Conservation (phyloP, 2,888 invertebrate species). For the Dorcus hopei region DNA sequence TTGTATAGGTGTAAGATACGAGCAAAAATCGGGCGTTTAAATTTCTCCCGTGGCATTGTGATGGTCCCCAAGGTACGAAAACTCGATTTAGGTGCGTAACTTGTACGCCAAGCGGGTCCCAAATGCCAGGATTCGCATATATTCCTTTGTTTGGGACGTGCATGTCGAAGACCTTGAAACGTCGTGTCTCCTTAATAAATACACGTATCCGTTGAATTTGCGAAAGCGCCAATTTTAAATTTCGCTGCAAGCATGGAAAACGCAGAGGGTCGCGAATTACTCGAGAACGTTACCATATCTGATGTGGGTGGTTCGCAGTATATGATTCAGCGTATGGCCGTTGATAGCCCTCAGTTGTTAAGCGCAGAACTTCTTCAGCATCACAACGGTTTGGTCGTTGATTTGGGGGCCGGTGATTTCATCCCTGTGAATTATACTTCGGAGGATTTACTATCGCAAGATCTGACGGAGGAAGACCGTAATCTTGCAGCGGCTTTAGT, state of each 20-base stretch:
- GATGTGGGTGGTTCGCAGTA: slow-evolving; percentile 43
- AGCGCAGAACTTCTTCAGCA: slow-evolving; percentile 45
- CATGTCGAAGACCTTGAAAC: slow-evolving; percentile 43
- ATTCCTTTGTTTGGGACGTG: slow-evolving; percentile 12
- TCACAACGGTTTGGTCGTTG: slow-evolving; percentile 47
- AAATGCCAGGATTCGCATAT: neutral
- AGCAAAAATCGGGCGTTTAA: neutral
- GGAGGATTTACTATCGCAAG: slow-evolving; percentile 47
- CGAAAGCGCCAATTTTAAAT: slow-evolving; percentile 36
- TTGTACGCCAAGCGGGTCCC: no score
- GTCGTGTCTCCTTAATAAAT: slow-evolving; percentile 40
- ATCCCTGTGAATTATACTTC: slow-evolving; percentile 48
- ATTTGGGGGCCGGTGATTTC: slow-evolving; percentile 46
- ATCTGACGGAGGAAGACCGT: slow-evolving; percentile 58
- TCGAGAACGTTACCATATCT: slow-evolving; percentile 44
- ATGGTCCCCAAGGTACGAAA: neutral
- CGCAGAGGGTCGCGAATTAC: slow-evolving; percentile 35
- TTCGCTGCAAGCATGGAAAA: slow-evolving; percentile 34
- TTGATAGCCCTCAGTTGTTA: slow-evolving; percentile 45
- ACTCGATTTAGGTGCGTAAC: no score
- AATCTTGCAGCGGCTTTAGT: slow-evolving; percentile 61
- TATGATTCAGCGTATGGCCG: slow-evolving; percentile 44
- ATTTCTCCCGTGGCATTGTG: neutral
- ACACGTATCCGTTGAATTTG: slow-evolving; percentile 26
- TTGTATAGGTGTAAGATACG: slow-evolving; percentile 24